Evolutionary conservation across 1,140 invertebrate species (phyloP).

Genomic region (Drosophila tristis): DNA sequence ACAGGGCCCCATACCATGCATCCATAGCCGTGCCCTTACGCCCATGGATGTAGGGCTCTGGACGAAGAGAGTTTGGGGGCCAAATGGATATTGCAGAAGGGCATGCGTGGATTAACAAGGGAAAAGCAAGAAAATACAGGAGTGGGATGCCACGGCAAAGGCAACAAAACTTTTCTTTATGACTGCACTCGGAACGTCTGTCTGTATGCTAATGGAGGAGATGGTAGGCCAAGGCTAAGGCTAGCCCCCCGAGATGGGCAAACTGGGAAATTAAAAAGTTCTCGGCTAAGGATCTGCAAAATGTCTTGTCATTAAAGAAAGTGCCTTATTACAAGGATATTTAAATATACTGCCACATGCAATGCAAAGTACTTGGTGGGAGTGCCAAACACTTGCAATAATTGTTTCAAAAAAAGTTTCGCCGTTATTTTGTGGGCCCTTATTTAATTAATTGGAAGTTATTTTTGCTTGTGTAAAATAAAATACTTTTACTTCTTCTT

Average conservation of each 20-base stretch:
- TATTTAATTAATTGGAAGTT: constrained; percentile 37
- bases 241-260: constrained; percentile 85
- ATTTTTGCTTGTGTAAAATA: constrained; percentile 13
- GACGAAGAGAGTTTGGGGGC: constrained; percentile 34
- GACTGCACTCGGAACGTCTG: constrained; percentile 45
- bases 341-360: not conserved
- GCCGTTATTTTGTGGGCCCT: constrained; percentile 1
- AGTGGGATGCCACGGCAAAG: not conserved
- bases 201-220: constrained; percentile 73
- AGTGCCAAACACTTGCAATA: constrained; percentile 38
- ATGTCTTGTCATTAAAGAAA: constrained; percentile 56
- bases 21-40: not conserved
- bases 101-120: constrained; percentile 71
- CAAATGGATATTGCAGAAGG: constrained; percentile 69
- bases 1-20: constrained; percentile 17
- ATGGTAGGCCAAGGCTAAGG: too few relatives aligned
- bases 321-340: constrained; percentile 40
- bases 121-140: constrained; percentile 5
- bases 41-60: not conserved
- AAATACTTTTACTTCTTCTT: constrained; percentile 12
- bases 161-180: constrained; percentile 64
- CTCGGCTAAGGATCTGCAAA: constrained; percentile 47
- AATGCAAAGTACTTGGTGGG: constrained; percentile 11
- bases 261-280: constrained; percentile 76
- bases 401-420: constrained; percentile 43